Evolutionary conservation across 35 echinoderm and acorn worm genomes (phyloP).

Genomic region (Acanthaster planci): DNA sequence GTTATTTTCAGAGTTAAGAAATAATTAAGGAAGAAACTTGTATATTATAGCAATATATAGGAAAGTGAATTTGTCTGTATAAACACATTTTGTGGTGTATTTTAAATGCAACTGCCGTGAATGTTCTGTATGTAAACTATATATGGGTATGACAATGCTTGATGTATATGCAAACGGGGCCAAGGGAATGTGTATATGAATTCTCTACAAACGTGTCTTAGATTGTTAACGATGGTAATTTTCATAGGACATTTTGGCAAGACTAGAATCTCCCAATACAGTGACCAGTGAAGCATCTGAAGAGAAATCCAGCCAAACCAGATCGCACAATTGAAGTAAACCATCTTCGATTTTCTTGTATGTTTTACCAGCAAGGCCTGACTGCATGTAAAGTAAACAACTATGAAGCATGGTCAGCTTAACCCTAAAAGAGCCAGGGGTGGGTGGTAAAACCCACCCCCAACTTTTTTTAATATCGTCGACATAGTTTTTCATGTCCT

Average conservation of each 20-base stretch:
- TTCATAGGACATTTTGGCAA: not conserved
- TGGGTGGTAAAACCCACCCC: no score
- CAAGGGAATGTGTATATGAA: not conserved
- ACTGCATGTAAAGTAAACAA: no score
- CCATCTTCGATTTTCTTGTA: no score
- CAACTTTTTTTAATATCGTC: no score
- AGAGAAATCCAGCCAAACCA: no score
- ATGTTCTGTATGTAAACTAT: not conserved
- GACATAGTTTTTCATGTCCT: no score
- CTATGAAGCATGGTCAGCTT: no score
- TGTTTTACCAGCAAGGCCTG: no score
- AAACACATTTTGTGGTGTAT: not conserved
- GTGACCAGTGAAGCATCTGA: no score
- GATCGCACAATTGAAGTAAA: no score
- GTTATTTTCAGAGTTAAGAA: slow-evolving; percentile 10
- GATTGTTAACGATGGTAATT: not conserved
- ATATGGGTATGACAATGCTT: not conserved
- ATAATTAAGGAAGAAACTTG: not conserved
- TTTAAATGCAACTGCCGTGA: slow-evolving; percentile 20
- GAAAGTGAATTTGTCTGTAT: not conserved
- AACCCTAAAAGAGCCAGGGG: no score
- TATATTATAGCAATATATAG: slow-evolving; percentile 1
- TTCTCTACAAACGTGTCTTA: slow-evolving; percentile 9
- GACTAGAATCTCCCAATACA: no score
- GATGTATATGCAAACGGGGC: slow-evolving; percentile 1